Base-by-base conservation (phyloP, 1,140 invertebrate species). In the Rhopalosiphum padi region DNA sequence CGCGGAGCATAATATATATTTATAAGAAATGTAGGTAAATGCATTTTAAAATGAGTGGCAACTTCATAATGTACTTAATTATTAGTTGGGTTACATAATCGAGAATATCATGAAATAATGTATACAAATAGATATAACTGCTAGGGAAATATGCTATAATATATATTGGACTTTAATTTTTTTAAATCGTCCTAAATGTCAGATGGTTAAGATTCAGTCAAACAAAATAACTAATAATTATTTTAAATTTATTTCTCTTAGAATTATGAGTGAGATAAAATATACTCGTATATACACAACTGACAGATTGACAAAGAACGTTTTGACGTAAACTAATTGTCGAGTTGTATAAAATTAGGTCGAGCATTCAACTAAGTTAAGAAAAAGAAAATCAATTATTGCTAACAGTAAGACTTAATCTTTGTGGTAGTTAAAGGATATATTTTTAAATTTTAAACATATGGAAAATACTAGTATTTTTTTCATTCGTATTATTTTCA, bases 301-400 rank as follows among this genome's bases (percentile, higher is more conserved):
- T 93, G 91, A 93, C 46, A 93, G 82, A 53, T 43, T 51, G n/a
- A 93, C 91, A 93, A 93, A 93, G 91, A 85, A 68, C 53, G 22
- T 86, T 86, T 86, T 86, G 91, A 85, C 91, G 48, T 85, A 55
- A 55, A 93, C 48, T 55, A 93, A 93, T 86, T 85, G 91, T 30
- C 9, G 23, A n/a, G 82, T 35, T 90, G 88, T 90, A 37, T 41
- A 51, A 53, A 93, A 93, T 93, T 86, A 85, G 82, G 91, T 93
- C 91, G 37, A 93, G 48, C 68, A 18, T 60, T 48, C 46, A 82
- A 85, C 68, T 15, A 3, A 43, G 35, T 85, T 41, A 6, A 86
- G 25, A 82, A 53, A 77, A 91, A 90, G 41, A 60, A 92, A 83
- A 82, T 82, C 43, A 51, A 91, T 91, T 91, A 82, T 60, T 43